A percentile compares a stretch with the other conserved stretches of the same genome.
These are phyloP conservation scores for Synergus laeviventris DNA, from an alignment of 2,888 invertebrate genomes.

Conservation along the genomic window DNA sequence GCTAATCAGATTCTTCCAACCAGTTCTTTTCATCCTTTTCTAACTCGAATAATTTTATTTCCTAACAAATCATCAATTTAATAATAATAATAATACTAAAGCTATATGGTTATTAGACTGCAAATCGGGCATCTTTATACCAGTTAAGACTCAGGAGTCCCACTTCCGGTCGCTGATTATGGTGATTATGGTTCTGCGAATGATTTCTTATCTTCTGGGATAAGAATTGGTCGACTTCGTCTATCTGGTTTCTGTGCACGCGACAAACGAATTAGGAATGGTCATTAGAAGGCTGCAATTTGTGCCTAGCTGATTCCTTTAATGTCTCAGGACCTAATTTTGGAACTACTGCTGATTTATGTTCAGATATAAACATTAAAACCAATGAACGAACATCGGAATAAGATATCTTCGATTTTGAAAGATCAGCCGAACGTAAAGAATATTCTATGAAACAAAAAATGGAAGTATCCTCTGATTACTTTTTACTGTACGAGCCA, in stretches of 20 bases:
- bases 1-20: too few species aligned
- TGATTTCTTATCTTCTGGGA: constrained; percentile 21
- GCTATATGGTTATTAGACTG: constrained; percentile 1
- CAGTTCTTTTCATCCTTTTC: too few species aligned
- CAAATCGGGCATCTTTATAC: constrained; percentile 6
- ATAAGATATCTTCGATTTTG: background rate
- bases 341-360: too few species aligned
- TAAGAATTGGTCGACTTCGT: constrained; percentile 18
- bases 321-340: background rate
- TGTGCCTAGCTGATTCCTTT: background rate
- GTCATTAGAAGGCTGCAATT: constrained; percentile 17
- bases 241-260: constrained; percentile 9
- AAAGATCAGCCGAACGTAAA: background rate
- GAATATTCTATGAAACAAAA: background rate
- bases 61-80: too few species aligned
- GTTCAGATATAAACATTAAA: background rate
- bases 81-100: too few species aligned
- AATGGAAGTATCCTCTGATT: background rate
- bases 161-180: constrained; percentile 33
- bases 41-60: too few species aligned
- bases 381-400: background rate
- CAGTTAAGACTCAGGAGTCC: background rate
- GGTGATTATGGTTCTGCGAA: constrained; percentile 30
- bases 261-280: constrained; percentile 38
- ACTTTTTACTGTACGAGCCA: background rate